Evolutionary conservation across 2,113 vertebrate genomes (phyloP).

Genomic region (Siniperca knerii): DNA sequence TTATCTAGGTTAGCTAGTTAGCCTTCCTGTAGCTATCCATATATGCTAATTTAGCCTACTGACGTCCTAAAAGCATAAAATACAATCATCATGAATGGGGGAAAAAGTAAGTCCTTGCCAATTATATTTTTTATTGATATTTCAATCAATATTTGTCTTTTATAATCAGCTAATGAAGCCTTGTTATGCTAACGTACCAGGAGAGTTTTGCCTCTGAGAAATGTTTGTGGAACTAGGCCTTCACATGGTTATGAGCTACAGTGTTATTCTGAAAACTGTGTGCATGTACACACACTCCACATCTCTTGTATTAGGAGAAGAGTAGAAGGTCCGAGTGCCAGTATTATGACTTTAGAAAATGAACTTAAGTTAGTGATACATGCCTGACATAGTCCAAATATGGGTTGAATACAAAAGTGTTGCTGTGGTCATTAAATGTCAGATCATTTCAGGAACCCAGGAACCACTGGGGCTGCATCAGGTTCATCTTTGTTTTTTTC

Average conservation of each 20-base stretch:
- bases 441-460: slow-evolving; percentile 2
- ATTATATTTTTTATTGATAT: slow-evolving; percentile 9
- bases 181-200: background rate
- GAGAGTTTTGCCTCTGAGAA: slow-evolving; percentile 27
- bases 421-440: slow-evolving; percentile 19
- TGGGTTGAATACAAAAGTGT: slow-evolving; percentile 25
- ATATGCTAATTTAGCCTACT: background rate
- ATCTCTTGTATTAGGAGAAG: slow-evolving; percentile 13
- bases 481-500: background rate
- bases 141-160: slow-evolving; percentile 13
- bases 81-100: background rate
- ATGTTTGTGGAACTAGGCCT: slow-evolving; percentile 10
- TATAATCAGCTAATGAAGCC: background rate
- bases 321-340: slow-evolving; percentile 49
- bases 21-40: background rate
- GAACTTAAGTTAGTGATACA: slow-evolving; percentile 31
- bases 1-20: background rate
- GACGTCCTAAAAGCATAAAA: background rate
- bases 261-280: slow-evolving; percentile 40
- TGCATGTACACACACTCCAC: slow-evolving; percentile 63
- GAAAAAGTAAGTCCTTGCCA: background rate
- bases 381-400: slow-evolving; percentile 1
- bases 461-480: background rate
- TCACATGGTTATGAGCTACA: background rate
- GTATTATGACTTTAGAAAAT: slow-evolving; percentile 52